Evolutionary conservation across 2,797 vertebrate species (phyloP).

Genomic region (Coregonus sp.): DNA sequence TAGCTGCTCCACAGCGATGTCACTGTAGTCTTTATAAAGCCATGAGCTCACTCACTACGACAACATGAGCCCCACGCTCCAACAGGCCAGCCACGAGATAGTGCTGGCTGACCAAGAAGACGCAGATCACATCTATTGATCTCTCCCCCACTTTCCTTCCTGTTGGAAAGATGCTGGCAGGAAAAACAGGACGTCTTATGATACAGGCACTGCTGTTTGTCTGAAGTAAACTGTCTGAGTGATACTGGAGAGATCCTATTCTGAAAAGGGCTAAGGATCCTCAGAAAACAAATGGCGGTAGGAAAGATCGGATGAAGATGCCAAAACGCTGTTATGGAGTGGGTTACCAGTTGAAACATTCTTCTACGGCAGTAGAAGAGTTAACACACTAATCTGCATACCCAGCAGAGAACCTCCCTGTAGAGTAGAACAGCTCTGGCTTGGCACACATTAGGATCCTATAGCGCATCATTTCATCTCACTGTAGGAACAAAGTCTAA

Average conservation of each 20-base stretch:
- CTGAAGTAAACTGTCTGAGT: conserved; percentile 73
- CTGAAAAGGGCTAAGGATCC: conserved; percentile 52
- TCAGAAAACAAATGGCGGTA: conserved; percentile 26
- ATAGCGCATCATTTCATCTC: conserved; percentile 50
- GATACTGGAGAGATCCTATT: conserved; percentile 65
- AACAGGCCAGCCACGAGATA: conserved; percentile 65
- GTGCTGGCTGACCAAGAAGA: conserved; percentile 62
- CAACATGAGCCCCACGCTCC: conserved; percentile 73
- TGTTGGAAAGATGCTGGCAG: conserved; percentile 67
- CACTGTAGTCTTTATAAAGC: conserved; percentile 79
- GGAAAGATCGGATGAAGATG: conserved; percentile 4
- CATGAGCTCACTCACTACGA: conserved; percentile 79
- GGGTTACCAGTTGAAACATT: conserved; percentile 28
- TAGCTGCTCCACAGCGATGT: conserved; percentile 73
- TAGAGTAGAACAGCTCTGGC: conserved; percentile 61
- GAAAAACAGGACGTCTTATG: conserved; percentile 59
- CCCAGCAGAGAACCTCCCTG: conserved; percentile 64
- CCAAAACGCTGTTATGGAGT: conserved; percentile 16
- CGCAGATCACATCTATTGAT: conserved; percentile 82
- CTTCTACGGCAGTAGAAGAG: conserved; percentile 46
- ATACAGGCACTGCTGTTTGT: conserved; percentile 63
- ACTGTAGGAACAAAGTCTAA: conserved; percentile 57
- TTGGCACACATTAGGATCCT: conserved; percentile 52
- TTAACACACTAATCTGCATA: conserved; percentile 61
- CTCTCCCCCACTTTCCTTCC: conserved; percentile 66